Base-by-base conservation (phyloP, 2,797 vertebrate genomes). In the Megalops cyprinoides region DNA sequence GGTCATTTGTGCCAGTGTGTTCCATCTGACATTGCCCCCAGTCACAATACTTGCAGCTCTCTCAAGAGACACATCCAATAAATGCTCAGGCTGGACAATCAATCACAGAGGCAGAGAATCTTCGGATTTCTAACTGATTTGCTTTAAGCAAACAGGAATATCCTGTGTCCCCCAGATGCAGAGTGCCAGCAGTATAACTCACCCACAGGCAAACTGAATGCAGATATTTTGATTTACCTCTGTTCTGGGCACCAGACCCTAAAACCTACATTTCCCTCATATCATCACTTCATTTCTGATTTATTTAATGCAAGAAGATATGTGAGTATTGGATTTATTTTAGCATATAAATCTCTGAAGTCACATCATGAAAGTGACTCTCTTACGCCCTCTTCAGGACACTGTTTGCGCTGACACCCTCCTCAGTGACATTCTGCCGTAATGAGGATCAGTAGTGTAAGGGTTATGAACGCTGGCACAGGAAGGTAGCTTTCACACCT, bases 401-500 rank as follows among this genome's bases (percentile, higher is more conserved):
- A 5, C 87, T 98, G 78, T 91, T 99, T 74, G 92, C 93, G 65
- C 88, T 91, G 1, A 97, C 97, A 49, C 92, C 94, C 0, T 99
- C 97, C 0, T 96, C 96, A 0, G 97, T 99, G 82, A 96, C 98
- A 48, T 98, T 98, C 90, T 98, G 97, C 87, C 97, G 98, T 89
- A 98, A 98, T 20, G 97, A 98, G 0, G 94, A 98, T 79, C 96
- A 97, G 88, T 97, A 98, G 96, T 97, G 98, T 98, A 93, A 88
- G 84, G 83, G n/a, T 5, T n/a, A 58, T 39, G n/a, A 42, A 46
- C 73, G 15, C 15, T 28, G 23, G 20, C 48, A 10, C 37, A 5
- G 23, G 2, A 79, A 9, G 39, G 3, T 12, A 4, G 18, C 42
- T 51, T 20, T 5, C 25, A n/a, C n/a, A n/a, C n/a, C n/a, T n/a